Evolutionary conservation across 2,797 vertebrate species (phyloP).

Genomic region (Gambelia wislizenii): DNA sequence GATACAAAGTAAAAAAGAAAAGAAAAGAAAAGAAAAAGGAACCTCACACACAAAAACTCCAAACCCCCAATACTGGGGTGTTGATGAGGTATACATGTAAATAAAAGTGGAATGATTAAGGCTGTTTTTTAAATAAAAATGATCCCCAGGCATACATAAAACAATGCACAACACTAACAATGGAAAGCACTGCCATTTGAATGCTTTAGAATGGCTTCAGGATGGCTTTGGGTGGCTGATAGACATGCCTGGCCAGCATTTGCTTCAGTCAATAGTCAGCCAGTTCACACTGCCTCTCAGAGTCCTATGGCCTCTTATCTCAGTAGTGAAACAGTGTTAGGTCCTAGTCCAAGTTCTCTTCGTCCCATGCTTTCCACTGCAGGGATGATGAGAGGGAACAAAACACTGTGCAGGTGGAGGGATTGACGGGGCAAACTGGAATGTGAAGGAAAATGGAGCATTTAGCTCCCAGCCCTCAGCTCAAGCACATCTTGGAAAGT

Average conservation of each 20-base stretch:
- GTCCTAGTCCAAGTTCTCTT: constrained; percentile 87
- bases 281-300: constrained; percentile 76
- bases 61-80: constrained; percentile 57
- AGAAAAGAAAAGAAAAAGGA: constrained; percentile 77
- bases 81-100: constrained; percentile 94
- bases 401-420: constrained; percentile 81
- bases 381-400: constrained; percentile 50
- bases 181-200: constrained; percentile 77
- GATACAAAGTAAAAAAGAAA: constrained; percentile 72
- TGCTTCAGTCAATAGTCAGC: constrained; percentile 70
- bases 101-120: constrained; percentile 93
- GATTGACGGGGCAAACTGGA: constrained; percentile 85
- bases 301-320: constrained; percentile 89
- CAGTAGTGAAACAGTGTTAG: constrained; percentile 93
- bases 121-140: constrained; percentile 88
- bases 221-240: constrained; percentile 87
- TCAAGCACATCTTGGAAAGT: constrained; percentile 72
- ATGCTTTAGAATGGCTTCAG: constrained; percentile 82
- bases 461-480: constrained; percentile 76
- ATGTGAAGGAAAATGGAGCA: constrained; percentile 87
- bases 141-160: constrained; percentile 79
- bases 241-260: constrained; percentile 75
- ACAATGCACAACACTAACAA: constrained; percentile 76
- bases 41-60: constrained; percentile 72
- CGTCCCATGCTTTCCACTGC: constrained; percentile 69